A percentile compares a stretch with the other conserved stretches of the same genome.
phyloP scores from a whole-genome alignment of 2,797 vertebrate genomes.

The Peromyscus attwateri region DNA sequence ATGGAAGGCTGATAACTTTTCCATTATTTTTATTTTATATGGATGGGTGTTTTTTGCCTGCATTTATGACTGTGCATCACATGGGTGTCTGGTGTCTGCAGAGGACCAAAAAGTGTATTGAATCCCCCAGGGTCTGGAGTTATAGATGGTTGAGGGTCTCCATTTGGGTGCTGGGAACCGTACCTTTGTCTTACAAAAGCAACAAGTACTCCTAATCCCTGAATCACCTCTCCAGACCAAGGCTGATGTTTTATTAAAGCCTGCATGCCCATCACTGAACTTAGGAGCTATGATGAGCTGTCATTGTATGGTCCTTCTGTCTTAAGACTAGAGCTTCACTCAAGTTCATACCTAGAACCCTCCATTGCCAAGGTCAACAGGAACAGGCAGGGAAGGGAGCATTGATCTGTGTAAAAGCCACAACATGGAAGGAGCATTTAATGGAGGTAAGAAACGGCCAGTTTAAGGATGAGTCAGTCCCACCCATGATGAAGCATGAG shows the following conservation, averaged over 20 bases:
- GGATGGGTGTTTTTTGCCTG: too few relatives aligned
- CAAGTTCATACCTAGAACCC: neutral
- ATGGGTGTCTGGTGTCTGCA: too few relatives aligned
- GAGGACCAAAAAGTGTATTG: too few relatives aligned
- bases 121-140: too few relatives aligned
- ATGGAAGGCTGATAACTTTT: neutral
- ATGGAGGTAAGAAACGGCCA: neutral
- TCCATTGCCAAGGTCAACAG: neutral
- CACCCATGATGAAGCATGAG: neutral
- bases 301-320: too few relatives aligned
- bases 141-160: too few relatives aligned
- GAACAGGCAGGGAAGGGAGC: neutral
- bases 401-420: neutral
- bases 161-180: too few relatives aligned
- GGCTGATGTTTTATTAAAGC: neutral
- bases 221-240: neutral
- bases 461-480: neutral
- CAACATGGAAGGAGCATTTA: neutral
- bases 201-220: too few relatives aligned
- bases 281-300: neutral
- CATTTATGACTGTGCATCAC: too few relatives aligned
- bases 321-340: neutral
- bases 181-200: too few relatives aligned
- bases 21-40: neutral
- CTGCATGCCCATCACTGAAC: neutral